Evolutionary conservation across 2,888 invertebrate species (phyloP).

Genomic region (Gasteruption jaculator): DNA sequence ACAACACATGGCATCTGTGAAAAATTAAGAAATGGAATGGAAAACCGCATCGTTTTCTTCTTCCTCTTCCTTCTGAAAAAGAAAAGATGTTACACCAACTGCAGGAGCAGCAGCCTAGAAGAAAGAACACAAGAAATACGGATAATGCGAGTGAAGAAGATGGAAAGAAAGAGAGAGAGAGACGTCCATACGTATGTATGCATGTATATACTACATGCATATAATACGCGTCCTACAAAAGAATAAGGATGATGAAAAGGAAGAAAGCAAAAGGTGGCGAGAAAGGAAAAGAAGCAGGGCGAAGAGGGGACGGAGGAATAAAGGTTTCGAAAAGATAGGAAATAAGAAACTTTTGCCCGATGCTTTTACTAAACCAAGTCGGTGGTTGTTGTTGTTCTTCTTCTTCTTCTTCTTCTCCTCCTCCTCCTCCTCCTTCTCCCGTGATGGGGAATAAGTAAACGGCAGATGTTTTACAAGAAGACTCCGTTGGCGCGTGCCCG

Average conservation of each 20-base stretch:
- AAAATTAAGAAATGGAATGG: no score
- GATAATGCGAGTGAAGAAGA: conserved; percentile 11
- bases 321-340: conserved; percentile 12
- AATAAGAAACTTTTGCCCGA: conserved; percentile 24
- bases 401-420: no score
- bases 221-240: not conserved
- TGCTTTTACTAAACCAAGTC: conserved; percentile 29
- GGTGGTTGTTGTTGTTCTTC: conserved; percentile 34
- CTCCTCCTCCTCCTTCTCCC: conserved; percentile 26
- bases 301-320: not conserved
- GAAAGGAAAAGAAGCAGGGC: conserved; percentile 19
- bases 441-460: conserved; percentile 34
- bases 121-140: not conserved
- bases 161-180: conserved; percentile 2
- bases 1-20: not conserved
- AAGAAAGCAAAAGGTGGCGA: conserved; percentile 6
- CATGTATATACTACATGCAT: conserved; percentile 2
- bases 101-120: conserved; percentile 3
- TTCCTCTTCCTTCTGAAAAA: conserved; percentile 4
- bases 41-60: not conserved
- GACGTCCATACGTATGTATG: no score
- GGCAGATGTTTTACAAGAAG: conserved; percentile 49
- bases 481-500: conserved; percentile 49
- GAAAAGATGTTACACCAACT: conserved; percentile 5
- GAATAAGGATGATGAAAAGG: conserved; percentile 3